Evolutionary conservation across 2,113 vertebrate genomes (phyloP), one percentile per base, ranked within the genome.

Genomic region (Rhodinocichla rosea): DNA sequence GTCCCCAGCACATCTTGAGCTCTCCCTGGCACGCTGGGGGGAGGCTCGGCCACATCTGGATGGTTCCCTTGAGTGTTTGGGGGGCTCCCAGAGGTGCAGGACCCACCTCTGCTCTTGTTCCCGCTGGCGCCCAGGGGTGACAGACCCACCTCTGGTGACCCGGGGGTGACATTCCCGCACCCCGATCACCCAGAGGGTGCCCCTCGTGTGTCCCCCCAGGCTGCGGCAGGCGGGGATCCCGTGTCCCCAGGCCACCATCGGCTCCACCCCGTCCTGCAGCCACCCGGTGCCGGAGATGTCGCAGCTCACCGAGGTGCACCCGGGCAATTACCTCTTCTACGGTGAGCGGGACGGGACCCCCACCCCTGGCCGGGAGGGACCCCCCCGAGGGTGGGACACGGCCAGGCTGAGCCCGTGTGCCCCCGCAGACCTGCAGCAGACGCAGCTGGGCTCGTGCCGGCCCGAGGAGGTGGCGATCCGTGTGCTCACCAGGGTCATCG

Each of bases 251-350:
- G 98, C 98, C 91, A 98, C 98, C 97, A 98, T 98, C 28, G 98
- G 98, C 70, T 99, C 99, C 95, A 99, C 98, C 0, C 98, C 98
- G 1, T 98, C 99, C 84, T 98, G 98, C 64, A 99, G 98, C 95
- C 98, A 98, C 49, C 98, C 98, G 5, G 97, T 99, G 55, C 83
- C 97, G 16, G 98, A 98, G 95, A 99, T 99, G 98, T 93, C 91
- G 14, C 84, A 93, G 47, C 98, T 99, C 77, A 98, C 97, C 23
- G 98, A 99, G 95, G 95, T 99, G 64, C 98, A 99, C 92, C 98
- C 98, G 16, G 98, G 98, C 87, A 99, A 99, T 95, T 99, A 98
- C 19, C 76, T 98, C 27, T 98, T 99, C 95, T 99, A 98, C 2
- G 98, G 98, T 99, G 87, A 67, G 98, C 1, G 2, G 67, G 15